phyloP scores from a whole-genome alignment of 2,888 invertebrate species.

The Apamea crenata region DNA sequence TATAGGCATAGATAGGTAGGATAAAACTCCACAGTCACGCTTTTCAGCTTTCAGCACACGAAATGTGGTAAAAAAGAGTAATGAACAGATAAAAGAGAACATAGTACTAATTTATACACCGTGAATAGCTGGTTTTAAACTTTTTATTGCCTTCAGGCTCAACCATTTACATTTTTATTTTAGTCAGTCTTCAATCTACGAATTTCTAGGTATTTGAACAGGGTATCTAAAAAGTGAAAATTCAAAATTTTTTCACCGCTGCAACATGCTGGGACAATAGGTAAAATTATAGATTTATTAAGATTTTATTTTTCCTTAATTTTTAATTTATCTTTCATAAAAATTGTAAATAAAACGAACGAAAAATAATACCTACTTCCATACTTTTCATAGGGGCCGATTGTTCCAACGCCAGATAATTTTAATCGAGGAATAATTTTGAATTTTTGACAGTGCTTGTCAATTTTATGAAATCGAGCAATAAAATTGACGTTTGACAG shows the following conservation, averaged over 20 bases:
- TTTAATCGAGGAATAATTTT: too few species aligned
- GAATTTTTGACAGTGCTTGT: too few species aligned
- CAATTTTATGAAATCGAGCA: too few species aligned
- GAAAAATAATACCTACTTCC: constrained; percentile 3
- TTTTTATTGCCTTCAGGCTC: constrained; percentile 9
- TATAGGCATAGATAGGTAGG: neutral
- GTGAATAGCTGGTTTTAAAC: constrained; percentile 35
- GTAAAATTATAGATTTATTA: neutral
- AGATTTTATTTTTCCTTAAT: neutral
- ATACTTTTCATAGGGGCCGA: too few species aligned
- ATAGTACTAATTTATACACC: constrained; percentile 23
- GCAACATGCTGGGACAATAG: neutral
- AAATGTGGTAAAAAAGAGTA: constrained; percentile 31
- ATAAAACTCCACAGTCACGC: neutral
- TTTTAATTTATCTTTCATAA: too few species aligned
- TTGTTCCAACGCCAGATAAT: too few species aligned
- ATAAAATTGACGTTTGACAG: too few species aligned
- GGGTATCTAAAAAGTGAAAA: neutral
- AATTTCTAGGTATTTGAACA: neutral
- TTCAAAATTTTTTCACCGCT: neutral
- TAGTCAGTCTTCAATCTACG: neutral
- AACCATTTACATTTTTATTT: constrained; percentile 30
- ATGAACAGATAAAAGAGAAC: constrained; percentile 32
- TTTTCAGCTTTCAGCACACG: constrained; percentile 11
- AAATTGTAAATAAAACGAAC: neutral